Evolutionary conservation across 2,113 vertebrate genomes (phyloP), one percentile per base, ranked within the genome.

Genomic region (Anoplopoma fimbria): DNA sequence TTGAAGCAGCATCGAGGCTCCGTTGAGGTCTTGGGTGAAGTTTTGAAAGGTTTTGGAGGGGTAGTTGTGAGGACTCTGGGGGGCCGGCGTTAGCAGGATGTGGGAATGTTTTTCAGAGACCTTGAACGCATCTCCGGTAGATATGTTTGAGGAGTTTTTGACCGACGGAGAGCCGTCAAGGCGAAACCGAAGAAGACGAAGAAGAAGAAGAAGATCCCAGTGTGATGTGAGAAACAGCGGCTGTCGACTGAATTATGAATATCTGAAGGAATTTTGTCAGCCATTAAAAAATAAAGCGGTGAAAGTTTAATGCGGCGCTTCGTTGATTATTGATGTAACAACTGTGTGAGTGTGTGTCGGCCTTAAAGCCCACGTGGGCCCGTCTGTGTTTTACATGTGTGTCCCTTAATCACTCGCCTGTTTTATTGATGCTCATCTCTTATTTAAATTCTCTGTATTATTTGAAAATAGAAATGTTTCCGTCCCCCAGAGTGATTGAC

Each of bases 201-300:
- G 23, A 40, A 6, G 3, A n/a, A 71, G 61, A 36, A 17, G 67
- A 76, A 72, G 87, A 82, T 90, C 89, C 89, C 49, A 40, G 64
- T 14, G 85, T 85, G 88, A 92, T 90, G 88, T 77, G 77, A 92
- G 87, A 93, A 88, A 90, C 84, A 83, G 83, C 82, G 85, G 88
- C 89, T 90, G 90, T 91, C 85, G 73, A 77, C 79, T 96, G 89
- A 95, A 95, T 95, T 91, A 94, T 95, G 91, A 94, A 95, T 93
- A 94, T 92, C 82, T 88, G 69, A 93, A n/a, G 38, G 89, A 94
- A 92, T 93, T 95, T 93, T 94, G 94, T 94, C 93, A 89, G 77
- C 80, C 93, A 94, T 95, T 92, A 94, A 95, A 94, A 95, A 95
- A 88, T 95, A 92, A 95, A 94, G 89, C 74, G 0, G 57, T 95